These are phyloP conservation scores for Delichon dasypus DNA, from an alignment of 2,797 vertebrate species.

Conservation along the genomic window DNA sequence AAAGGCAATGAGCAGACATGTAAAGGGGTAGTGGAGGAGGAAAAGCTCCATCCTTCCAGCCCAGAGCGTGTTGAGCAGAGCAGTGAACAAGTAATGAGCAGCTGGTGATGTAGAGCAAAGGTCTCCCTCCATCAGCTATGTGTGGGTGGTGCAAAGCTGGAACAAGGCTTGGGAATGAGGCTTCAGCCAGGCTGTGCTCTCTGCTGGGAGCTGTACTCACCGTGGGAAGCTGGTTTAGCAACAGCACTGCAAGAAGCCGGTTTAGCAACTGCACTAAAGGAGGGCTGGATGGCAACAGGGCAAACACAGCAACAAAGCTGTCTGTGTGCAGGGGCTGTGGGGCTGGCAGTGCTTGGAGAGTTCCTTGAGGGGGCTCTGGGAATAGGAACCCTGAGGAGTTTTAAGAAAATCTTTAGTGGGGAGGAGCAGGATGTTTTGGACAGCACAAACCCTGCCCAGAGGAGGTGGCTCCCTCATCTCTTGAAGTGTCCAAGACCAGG, in stretches of 20 bases:
- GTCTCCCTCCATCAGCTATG: neutral
- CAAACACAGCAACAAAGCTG: neutral
- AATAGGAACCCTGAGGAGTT: neutral
- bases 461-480: neutral
- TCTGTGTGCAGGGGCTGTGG: neutral
- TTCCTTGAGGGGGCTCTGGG: neutral
- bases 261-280: neutral
- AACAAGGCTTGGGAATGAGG: neutral
- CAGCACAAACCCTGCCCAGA: neutral
- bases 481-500: neutral
- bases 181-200: neutral
- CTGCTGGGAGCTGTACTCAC: neutral
- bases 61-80: neutral
- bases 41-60: conserved; percentile 19
- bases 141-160: neutral
- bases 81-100: neutral
- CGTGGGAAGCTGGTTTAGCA: neutral
- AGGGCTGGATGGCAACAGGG: neutral
- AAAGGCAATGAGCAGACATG: neutral
- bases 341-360: neutral
- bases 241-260: neutral
- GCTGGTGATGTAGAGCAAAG: neutral
- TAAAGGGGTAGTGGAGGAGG: conserved; percentile 7
- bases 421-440: rapidly evolving
- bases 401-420: neutral